Evolutionary conservation across 2,888 invertebrate genomes (phyloP).

Genomic region (Baccha elongata): DNA sequence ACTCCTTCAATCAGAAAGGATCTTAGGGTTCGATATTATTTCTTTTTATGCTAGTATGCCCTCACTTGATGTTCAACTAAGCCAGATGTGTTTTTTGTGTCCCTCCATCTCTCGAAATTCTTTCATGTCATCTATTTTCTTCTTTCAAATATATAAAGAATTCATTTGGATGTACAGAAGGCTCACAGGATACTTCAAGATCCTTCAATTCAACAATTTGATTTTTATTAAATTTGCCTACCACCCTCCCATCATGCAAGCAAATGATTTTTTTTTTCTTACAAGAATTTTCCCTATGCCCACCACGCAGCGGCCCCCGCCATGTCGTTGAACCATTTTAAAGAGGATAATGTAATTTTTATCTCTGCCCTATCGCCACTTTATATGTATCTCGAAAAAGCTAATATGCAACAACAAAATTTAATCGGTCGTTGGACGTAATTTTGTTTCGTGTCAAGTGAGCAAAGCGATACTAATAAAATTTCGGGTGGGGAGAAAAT

Average conservation of each 20-base stretch:
- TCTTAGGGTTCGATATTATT: constrained; percentile 41
- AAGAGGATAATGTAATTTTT: constrained; percentile 64
- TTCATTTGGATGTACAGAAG: constrained; percentile 40
- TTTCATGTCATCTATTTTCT: constrained; percentile 9
- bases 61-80: constrained; percentile 40
- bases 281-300: no score
- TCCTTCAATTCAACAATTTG: constrained; percentile 60
- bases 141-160: constrained; percentile 38
- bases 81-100: constrained; percentile 50
- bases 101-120: neutral
- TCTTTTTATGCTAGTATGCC: constrained; percentile 26
- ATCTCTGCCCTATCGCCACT: constrained; percentile 12
- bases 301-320: neutral
- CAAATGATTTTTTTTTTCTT: constrained; percentile 8
- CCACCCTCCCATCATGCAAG: neutral
- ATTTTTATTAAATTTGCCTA: constrained; percentile 63
- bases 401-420: constrained; percentile 65
- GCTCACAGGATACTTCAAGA: constrained; percentile 38
- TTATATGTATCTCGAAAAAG: constrained; percentile 32
- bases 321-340: constrained; percentile 17
- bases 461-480: constrained; percentile 21
- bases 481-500: constrained; percentile 20
- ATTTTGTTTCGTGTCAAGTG: constrained; percentile 61
- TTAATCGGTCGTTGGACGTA: constrained; percentile 57
- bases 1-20: neutral